phyloP scores from a whole-genome alignment of 2,113 vertebrate genomes.

The Lichenostomus cassidix region DNA sequence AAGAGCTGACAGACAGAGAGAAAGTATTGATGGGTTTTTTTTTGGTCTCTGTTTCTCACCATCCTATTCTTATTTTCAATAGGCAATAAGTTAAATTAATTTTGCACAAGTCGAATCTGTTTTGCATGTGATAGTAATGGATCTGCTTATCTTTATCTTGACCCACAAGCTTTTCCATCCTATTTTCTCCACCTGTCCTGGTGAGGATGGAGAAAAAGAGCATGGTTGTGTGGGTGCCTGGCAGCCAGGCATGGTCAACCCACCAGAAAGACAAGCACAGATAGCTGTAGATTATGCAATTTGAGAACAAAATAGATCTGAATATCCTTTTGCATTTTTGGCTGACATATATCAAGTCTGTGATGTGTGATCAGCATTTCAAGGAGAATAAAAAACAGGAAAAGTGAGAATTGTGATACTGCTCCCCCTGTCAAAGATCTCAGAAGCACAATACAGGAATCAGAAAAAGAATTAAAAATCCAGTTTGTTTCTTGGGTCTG shows the following conservation, averaged over 20 bases:
- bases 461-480: neutral
- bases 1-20: neutral
- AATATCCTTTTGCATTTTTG: neutral
- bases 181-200: neutral
- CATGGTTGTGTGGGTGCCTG: neutral
- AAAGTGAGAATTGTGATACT: neutral
- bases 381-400: neutral
- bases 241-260: neutral
- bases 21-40: neutral
- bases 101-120: neutral
- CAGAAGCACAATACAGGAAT: neutral
- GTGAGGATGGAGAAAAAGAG: neutral
- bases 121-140: neutral
- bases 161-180: neutral
- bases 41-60: neutral
- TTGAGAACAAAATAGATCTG: neutral
- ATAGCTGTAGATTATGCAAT: neutral
- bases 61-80: neutral
- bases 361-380: neutral
- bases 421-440: neutral
- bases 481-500: neutral
- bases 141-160: neutral
- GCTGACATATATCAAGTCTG: neutral
- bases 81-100: neutral
- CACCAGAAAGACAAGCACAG: neutral